Percentiles rank a stretch among this genome's conserved stretches.
Evolutionary conservation across 2,888 invertebrate genomes (phyloP).

Genomic region (Drosophila mimica): DNA sequence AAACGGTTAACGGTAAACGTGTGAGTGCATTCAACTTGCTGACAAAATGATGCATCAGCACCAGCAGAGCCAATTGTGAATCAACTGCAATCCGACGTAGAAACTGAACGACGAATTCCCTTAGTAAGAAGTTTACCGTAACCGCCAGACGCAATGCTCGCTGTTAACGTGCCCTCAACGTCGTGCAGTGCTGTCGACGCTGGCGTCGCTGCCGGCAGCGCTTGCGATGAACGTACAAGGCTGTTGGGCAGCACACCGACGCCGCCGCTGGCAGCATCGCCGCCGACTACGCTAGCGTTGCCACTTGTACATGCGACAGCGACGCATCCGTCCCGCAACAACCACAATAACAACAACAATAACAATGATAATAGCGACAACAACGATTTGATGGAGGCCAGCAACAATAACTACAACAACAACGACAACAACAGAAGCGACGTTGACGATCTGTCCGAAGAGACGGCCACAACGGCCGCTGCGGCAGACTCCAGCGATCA

Average conservation of each 20-base stretch:
- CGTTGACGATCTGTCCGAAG: slow-evolving; percentile 66
- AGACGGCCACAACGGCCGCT: slow-evolving; percentile 62
- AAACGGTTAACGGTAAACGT: slow-evolving; percentile 5
- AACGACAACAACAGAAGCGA: slow-evolving; percentile 51
- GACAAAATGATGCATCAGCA: slow-evolving; percentile 35
- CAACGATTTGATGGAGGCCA: slow-evolving; percentile 51
- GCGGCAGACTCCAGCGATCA: slow-evolving; percentile 78
- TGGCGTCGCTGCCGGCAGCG: slow-evolving; percentile 19
- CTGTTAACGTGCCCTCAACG: slow-evolving; percentile 59
- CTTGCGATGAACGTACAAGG: slow-evolving; percentile 81
- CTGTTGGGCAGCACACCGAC: slow-evolving; percentile 67
- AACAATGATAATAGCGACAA: slow-evolving; percentile 48
- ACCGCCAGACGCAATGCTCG: slow-evolving; percentile 62
- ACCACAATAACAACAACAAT: slow-evolving; percentile 67
- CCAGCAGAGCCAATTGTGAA: slow-evolving; percentile 34
- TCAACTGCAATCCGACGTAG: slow-evolving; percentile 16
- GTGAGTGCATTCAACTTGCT: slow-evolving; percentile 70
- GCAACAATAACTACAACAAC: slow-evolving; percentile 49
- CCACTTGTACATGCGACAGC: slow-evolving; percentile 61
- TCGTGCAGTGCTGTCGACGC: slow-evolving; percentile 26
- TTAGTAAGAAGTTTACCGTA: slow-evolving; percentile 7
- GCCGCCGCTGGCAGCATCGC: slow-evolving; percentile 49
- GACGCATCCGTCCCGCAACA: slow-evolving; percentile 71
- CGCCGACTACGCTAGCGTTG: slow-evolving; percentile 63
- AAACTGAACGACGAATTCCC: slow-evolving; percentile 40